Evolutionary conservation across 2,888 invertebrate genomes (phyloP), one percentile per base, ranked within the genome.

Genomic region (Ichneumoninae sp.): DNA sequence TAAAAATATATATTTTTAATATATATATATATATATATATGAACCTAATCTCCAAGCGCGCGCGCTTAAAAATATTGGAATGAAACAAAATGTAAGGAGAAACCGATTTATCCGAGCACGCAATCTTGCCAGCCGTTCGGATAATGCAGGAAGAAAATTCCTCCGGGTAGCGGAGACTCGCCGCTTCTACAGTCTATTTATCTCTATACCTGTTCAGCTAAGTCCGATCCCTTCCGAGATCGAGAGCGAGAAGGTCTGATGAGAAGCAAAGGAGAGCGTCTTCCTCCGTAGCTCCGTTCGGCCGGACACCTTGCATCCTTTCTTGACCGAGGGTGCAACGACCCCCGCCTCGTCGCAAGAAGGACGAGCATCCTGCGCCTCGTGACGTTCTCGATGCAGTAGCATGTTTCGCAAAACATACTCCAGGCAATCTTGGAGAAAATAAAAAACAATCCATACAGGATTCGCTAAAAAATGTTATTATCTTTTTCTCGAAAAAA

Each of bases 261-360:
- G 30, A 16, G 3, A 6, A 33, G 33, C 30, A 6, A n/a, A 33
- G 30, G 33, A 62, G 30, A 62, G 16, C 10, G 30, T 13, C 33
- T 7, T 62, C 1, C 60, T 62, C 30, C n/a, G 33, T 62, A 33
- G 33, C 30, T 62, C 26, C 30, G 60, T 33, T 62, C 60, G 33
- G 13, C 16, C 30, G 60, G 60, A 30, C 26, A 60, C 60, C 26
- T 62, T 33, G 60, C 60, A 33, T 62, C 33, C 30, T 62, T 33
- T 30, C 62, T 68, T 52, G 26, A 30, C 44, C 10, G 40, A 54
- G 26, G 69, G 74, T 69, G 69, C 82, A 79, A 74, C 52, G 82
- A 82, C 78, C 82, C 66, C 10, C 74, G 69, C 62, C 69, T 71
- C 47, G 82, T 60, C 74, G 68, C 80, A 33, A 22, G 54, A 36